A percentile compares a stretch with the other conserved stretches of the same genome.
phyloP scores from a whole-genome alignment of 2,888 invertebrate species.

The Clepsis dumicolana region DNA sequence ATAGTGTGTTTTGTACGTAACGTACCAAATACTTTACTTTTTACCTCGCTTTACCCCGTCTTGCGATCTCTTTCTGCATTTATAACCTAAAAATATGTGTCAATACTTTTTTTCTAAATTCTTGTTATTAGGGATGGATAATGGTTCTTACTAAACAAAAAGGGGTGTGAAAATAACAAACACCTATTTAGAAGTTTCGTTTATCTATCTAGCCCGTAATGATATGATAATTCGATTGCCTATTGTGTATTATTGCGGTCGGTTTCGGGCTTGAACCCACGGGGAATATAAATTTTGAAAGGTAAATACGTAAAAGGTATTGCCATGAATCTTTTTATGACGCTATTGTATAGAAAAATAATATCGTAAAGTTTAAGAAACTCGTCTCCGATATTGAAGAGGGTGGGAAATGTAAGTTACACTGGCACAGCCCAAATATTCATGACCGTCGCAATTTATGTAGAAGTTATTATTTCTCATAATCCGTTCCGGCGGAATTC shows the following conservation, averaged over 20 bases:
- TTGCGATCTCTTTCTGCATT: not conserved
- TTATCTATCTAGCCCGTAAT: slow-evolving; percentile 57
- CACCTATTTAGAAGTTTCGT: slow-evolving; percentile 54
- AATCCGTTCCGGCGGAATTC: slow-evolving; percentile 25
- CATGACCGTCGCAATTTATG: slow-evolving; percentile 33
- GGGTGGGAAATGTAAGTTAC: slow-evolving; percentile 54
- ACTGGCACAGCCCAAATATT: slow-evolving; percentile 28
- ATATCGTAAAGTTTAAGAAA: slow-evolving; percentile 53
- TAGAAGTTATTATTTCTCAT: slow-evolving; percentile 34
- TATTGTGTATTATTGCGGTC: slow-evolving; percentile 79
- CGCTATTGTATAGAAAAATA: slow-evolving; percentile 72
- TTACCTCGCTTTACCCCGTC: not conserved
- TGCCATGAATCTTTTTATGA: slow-evolving; percentile 75
- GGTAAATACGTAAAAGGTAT: slow-evolving; percentile 79
- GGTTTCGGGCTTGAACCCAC: slow-evolving; percentile 71
- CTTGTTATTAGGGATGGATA: not conserved
- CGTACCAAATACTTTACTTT: slow-evolving; percentile 2
- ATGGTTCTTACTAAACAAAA: not conserved
- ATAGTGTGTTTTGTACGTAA: not conserved
- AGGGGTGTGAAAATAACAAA: slow-evolving; percentile 24
- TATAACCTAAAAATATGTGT: not conserved
- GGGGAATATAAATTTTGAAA: slow-evolving; percentile 82
- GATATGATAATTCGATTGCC: slow-evolving; percentile 83
- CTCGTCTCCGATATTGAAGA: slow-evolving; percentile 54
- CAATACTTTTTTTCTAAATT: not conserved